These are phyloP conservation scores for Neuroscelio doddi DNA, from an alignment of 2,888 invertebrate species.

Conservation along the genomic window DNA sequence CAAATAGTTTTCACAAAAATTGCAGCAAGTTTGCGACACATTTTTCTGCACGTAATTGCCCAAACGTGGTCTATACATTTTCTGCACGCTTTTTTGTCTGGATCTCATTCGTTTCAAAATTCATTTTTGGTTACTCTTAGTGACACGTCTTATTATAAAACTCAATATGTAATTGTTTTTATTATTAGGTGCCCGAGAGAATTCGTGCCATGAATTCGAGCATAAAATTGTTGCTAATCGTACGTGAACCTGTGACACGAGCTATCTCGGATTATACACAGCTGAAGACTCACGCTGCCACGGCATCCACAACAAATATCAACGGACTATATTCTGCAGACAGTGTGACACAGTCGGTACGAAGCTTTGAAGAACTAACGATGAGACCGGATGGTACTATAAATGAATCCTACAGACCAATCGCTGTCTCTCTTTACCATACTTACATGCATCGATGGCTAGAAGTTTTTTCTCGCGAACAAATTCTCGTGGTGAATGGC, in stretches of 20 bases:
- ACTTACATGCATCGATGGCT: conserved; percentile 93
- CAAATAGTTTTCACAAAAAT: too few species aligned
- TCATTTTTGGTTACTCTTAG: too few species aligned
- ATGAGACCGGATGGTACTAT: conserved; percentile 86
- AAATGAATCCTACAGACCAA: conserved; percentile 87
- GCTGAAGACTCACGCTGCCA: conserved; percentile 86
- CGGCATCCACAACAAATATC: conserved; percentile 76
- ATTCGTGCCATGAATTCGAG: conserved; percentile 95
- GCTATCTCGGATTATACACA: conserved; percentile 98
- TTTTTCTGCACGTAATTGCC: too few species aligned
- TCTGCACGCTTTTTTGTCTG: too few species aligned
- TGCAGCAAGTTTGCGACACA: too few species aligned
- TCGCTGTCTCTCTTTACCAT: conserved; percentile 92
- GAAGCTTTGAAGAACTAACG: conserved; percentile 87
- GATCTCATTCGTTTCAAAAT: too few species aligned
- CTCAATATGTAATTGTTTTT: neutral
- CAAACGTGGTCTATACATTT: too few species aligned
- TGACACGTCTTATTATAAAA: too few species aligned
- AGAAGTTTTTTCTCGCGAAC: conserved; percentile 91
- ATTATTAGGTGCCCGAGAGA: conserved; percentile 87
- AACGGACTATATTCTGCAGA: conserved; percentile 54
- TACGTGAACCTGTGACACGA: conserved; percentile 95
- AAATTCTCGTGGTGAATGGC: conserved; percentile 95
- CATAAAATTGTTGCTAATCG: conserved; percentile 92
- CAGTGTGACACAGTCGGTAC: conserved; percentile 31